Conservation (phyloP, 2,797 vertebrate genomes). For the Lagocephalus sceleratus region DNA sequence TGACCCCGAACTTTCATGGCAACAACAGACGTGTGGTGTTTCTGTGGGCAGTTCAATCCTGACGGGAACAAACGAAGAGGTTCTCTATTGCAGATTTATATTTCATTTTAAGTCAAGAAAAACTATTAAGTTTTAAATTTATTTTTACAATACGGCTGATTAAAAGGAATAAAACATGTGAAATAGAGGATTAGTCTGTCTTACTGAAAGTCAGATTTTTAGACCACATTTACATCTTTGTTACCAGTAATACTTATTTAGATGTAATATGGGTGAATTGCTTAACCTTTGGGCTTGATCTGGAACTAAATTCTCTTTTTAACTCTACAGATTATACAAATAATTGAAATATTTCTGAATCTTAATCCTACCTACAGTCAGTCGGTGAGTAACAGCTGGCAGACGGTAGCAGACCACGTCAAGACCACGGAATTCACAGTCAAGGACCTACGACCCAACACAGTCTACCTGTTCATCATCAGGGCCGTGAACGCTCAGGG, state of each 20-base stretch:
- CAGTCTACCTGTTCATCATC: slow-evolving; percentile 94
- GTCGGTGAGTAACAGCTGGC: slow-evolving; percentile 95
- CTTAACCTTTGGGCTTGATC: no score
- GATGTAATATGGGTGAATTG: no score
- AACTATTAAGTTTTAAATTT: neutral
- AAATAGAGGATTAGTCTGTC: no score
- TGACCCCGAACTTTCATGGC: slow-evolving; percentile 62
- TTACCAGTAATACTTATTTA: no score
- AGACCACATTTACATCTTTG: no score
- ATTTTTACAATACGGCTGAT: no score
- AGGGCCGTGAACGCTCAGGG: slow-evolving; percentile 90
- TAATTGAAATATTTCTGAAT: neutral
- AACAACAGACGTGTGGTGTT: slow-evolving; percentile 57
- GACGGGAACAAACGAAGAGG: neutral
- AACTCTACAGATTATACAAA: neutral
- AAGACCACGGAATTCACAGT: slow-evolving; percentile 85
- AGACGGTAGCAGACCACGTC: slow-evolving; percentile 90
- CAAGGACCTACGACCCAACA: slow-evolving; percentile 87
- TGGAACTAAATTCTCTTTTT: no score
- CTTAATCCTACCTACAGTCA: slow-evolving; percentile 75
- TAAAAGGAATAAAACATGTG: no score
- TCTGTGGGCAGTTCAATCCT: slow-evolving; percentile 31
- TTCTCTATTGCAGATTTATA: neutral
- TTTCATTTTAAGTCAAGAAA: neutral
- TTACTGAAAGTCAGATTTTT: no score